Evolutionary conservation across 2,888 invertebrate genomes (phyloP), one percentile per base, ranked within the genome.

Genomic region (Punctoribates punctum): DNA sequence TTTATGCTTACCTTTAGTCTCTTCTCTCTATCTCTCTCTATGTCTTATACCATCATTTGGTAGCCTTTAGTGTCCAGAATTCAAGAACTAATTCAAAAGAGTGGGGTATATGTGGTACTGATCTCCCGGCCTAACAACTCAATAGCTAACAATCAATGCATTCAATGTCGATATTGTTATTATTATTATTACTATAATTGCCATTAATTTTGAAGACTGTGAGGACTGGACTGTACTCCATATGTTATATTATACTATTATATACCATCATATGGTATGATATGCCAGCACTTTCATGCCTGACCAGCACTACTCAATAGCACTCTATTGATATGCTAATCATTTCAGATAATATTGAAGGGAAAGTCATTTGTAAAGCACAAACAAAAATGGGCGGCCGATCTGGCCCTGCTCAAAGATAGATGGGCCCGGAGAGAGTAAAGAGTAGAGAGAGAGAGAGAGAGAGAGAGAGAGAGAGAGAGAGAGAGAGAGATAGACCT

Each of bases 131-230:
- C 60, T 60, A 60, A 60, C 60, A 27, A 60, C 27, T 60, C 3
- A 38, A 67, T 38, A 17, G 38, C 15, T 15, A 25, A n/a, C 34
- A 67, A 67, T 67, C 65, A 67, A n/a, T 34, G 65, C 20, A 67
- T 67, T 67, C 15, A 27, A n/a, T 27, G 38, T 38, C n/a, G 25
- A 38, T 67, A 67, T 67, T 38, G 38, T 67, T 67, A 67, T 67
- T 67, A 38, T 67, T 67, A 67, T 67, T 67, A 67, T 67, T 67
- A 38, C 13, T 67, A 67, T 67, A 67, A 67, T 67, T 67, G 65
- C 65, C n/a, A 67, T 67, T 67, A 27, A 67, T 67, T 13, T 2
- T 27, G 65, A 67, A 67, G 2, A n/a, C 51, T 51, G 51, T 51
- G 1, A 51, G 51, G 20, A 20, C n/a, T 20, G 11, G 20, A 67